Evolutionary conservation across 2,113 vertebrate species (phyloP), one percentile per base, ranked within the genome.

Genomic region (Neopipo cinnamomea): DNA sequence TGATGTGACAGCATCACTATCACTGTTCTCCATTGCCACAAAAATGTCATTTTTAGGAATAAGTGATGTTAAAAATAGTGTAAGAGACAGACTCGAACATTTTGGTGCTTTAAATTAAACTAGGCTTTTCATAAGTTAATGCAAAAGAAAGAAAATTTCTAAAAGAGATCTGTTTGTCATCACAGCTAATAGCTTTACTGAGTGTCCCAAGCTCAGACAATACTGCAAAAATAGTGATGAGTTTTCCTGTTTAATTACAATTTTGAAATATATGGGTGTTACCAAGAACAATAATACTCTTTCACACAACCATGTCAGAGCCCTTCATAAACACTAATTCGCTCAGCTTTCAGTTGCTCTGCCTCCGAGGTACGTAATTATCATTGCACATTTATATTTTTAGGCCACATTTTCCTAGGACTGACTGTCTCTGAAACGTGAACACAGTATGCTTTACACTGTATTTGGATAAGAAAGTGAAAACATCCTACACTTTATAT

Each of bases 1-100:
- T 55, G 35, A 78, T 2, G 3, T 4, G 21, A 33, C 0, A 31
- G 55, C 21, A 46, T 22, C 3, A 1, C 30, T 65, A 19, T 11
- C 33, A 16, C 17, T 73, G 37, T 5, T 86, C 24, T 59, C 31
- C 30, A 76, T n/a, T 44, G n/a, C 37, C 58, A 77, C 11, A 42
- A 61, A 63, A 61, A 16, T 3, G 1, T 3, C 19, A 39, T 41
- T 91, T 74, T 86, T 73, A 73, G 47, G 50, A 86, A 65, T 3
- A 10, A 80, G 6, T 33, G 12, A 77, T 4, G 4, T 47, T 53
- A 84, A 92, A 86, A 83, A 59, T 1, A 83, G 21, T 6, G 0
- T 13, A 61, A 86, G 24, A 56, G 23, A 47, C 53, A 88, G 44
- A 82, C n/a, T 17, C 33, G 14, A 42, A 31, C 33, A 31, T 67